Evolutionary conservation across 2,888 invertebrate species (phyloP).

Genomic region (Agrilus cyanescens): DNA sequence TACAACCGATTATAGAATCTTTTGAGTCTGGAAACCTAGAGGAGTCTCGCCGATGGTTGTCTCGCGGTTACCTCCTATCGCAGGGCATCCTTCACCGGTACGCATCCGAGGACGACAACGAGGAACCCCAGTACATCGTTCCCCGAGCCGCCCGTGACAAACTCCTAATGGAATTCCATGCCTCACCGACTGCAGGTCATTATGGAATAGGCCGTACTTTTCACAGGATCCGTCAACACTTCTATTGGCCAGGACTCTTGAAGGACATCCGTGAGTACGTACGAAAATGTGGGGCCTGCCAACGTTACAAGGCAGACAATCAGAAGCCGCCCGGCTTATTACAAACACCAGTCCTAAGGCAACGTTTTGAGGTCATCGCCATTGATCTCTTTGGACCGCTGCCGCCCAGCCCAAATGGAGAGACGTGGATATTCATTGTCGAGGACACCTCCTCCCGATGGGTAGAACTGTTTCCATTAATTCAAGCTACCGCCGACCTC

Average conservation of each 20-base stretch:
- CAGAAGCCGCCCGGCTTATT: slow-evolving; percentile 9
- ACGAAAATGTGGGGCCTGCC: slow-evolving; percentile 11
- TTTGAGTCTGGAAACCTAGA: neutral
- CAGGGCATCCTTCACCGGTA: slow-evolving; percentile 4
- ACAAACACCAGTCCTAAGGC: slow-evolving; percentile 2
- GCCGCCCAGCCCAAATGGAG: slow-evolving; percentile 1
- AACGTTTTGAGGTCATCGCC: slow-evolving; percentile 2
- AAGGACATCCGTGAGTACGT: neutral
- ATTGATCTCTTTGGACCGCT: slow-evolving; percentile 2
- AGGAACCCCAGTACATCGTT: neutral
- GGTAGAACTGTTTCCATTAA: slow-evolving; percentile 17
- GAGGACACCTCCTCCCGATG: slow-evolving; percentile 21
- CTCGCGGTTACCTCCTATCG: slow-evolving; percentile 1
- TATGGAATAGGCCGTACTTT: slow-evolving; percentile 7
- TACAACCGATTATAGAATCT: neutral
- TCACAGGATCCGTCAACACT: slow-evolving; percentile 1
- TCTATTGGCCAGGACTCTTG: slow-evolving; percentile 3
- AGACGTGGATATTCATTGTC: slow-evolving; percentile 18
- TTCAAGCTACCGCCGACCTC: neutral
- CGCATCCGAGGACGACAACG: neutral
- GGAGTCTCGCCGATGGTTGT: too few species aligned
- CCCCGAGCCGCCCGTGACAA: neutral
- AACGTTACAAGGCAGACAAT: slow-evolving; percentile 10
- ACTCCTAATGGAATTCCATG: slow-evolving; percentile 8
- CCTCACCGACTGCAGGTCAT: slow-evolving; percentile 11